These are phyloP conservation scores for Sander vitreus DNA, from an alignment of 2,113 vertebrate genomes.

Conservation along the genomic window DNA sequence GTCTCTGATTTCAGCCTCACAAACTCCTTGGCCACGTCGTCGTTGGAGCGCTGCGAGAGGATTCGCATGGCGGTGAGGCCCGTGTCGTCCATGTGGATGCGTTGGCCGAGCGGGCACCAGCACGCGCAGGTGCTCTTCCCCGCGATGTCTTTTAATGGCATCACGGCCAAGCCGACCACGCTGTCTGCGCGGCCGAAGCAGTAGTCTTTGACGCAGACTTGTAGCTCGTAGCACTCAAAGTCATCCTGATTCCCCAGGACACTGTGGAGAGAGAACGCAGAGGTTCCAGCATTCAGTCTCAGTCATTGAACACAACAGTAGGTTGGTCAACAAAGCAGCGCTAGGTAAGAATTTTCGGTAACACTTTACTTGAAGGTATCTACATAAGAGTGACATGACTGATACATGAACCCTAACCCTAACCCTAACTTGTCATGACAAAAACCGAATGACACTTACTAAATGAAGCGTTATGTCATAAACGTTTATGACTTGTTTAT, in stretches of 20 bases:
- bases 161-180: slow-evolving; percentile 91
- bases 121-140: slow-evolving; percentile 94
- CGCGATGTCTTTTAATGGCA: slow-evolving; percentile 92
- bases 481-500: no score
- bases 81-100: slow-evolving; percentile 95
- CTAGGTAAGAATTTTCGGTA: no score
- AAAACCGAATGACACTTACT: no score
- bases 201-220: slow-evolving; percentile 98
- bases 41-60: slow-evolving; percentile 97
- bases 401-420: no score
- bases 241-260: slow-evolving; percentile 93
- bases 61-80: slow-evolving; percentile 95
- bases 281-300: not conserved
- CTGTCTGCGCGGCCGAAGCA: slow-evolving; percentile 97
- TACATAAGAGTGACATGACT: no score
- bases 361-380: no score
- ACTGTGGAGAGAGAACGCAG: slow-evolving; percentile 73
- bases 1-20: slow-evolving; percentile 97
- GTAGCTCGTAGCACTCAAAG: slow-evolving; percentile 95
- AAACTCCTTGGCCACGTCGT: slow-evolving; percentile 97
- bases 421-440: no score
- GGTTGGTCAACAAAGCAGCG: not conserved
- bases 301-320: not conserved
- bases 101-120: slow-evolving; percentile 93
- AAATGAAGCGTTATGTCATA: no score